A percentile compares a stretch with the other conserved stretches of the same genome.
These are phyloP conservation scores for Drosophila peninsularis DNA, from an alignment of 2,888 invertebrate species.

Conservation along the genomic window DNA sequence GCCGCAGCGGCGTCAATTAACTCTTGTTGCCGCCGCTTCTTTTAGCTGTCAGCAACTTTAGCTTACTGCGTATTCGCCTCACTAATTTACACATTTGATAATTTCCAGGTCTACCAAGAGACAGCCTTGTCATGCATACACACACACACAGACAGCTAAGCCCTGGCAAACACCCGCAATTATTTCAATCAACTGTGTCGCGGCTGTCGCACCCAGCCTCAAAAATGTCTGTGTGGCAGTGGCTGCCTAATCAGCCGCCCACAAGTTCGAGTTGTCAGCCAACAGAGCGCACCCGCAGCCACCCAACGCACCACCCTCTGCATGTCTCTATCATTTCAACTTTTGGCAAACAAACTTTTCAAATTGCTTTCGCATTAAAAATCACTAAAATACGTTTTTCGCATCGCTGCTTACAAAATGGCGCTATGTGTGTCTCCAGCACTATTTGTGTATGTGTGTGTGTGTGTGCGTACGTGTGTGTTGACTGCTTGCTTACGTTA, in stretches of 20 bases:
- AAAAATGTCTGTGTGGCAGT: conserved; percentile 19
- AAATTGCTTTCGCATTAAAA: conserved; percentile 80
- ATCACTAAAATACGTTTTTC: conserved; percentile 76
- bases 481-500: conserved; percentile 47
- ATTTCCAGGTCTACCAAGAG: conserved; percentile 51
- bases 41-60: conserved; percentile 45
- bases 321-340: conserved; percentile 59
- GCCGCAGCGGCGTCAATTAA: conserved; percentile 13
- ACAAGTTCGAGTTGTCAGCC: conserved; percentile 15
- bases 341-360: conserved; percentile 70
- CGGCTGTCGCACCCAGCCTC: conserved; percentile 41
- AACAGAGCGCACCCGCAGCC: conserved; percentile 1
- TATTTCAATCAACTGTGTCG: conserved; percentile 63
- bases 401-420: conserved; percentile 56
- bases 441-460: conserved; percentile 4
- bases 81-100: conserved; percentile 59
- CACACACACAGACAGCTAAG: conserved; percentile 7
- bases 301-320: background rate
- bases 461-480: conserved; percentile 20
- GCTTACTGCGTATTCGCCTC: conserved; percentile 18
- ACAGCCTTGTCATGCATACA: conserved; percentile 11
- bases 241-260: conserved; percentile 55
- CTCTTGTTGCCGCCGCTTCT: conserved; percentile 24
- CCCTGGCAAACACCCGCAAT: conserved; percentile 30
- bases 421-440: conserved; percentile 7